Evolutionary conservation across 2,888 invertebrate species (phyloP), one percentile per base, ranked within the genome.

Genomic region (Euproctis similis): DNA sequence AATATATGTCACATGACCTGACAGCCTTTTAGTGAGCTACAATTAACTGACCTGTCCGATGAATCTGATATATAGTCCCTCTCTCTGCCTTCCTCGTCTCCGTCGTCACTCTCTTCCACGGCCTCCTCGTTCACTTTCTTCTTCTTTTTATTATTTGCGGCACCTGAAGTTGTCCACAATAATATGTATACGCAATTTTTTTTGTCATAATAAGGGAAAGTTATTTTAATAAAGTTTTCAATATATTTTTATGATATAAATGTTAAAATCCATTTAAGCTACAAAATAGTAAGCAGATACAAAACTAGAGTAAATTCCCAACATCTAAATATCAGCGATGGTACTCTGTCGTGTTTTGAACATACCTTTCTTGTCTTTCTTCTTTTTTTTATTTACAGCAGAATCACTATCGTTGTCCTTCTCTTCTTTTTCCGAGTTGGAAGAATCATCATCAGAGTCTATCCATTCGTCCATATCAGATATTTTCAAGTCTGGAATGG

Each of bases 381-480:
- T 87, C 42, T 81, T 81, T 42, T 81, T 80, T 50, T 90, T 90
- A 54, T 92, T 91, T 23, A 89, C 88, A 13, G 86, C 87, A 0
- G 85, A 74, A 24, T 86, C 85, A n/a, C 84, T 86, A 12, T 88
- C 86, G 37, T 89, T 87, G 37, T 90, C 88, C 44, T 91, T 89
- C 27, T 90, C 89, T 8, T 87, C 89, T 0, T 87, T 89, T 4
- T 90, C 92, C 0, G 90, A 90, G 12, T 89, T 90, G 0, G 92
- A 92, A 0, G 92, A 92, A 9, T 93, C 93, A 24, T 93, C 94
- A 28, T 93, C 94, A 24, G 86, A 91, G 70, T 92, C 92, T 71
- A 94, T 92, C 95, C 95, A 96, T 56, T 96, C 96, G 59, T 96
- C 96, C 93, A 96, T 94, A 53, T 96, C 96, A 3, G 95, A 94